Base-by-base conservation (phyloP, 2,888 invertebrate genomes). In the Lithodes maja region DNA sequence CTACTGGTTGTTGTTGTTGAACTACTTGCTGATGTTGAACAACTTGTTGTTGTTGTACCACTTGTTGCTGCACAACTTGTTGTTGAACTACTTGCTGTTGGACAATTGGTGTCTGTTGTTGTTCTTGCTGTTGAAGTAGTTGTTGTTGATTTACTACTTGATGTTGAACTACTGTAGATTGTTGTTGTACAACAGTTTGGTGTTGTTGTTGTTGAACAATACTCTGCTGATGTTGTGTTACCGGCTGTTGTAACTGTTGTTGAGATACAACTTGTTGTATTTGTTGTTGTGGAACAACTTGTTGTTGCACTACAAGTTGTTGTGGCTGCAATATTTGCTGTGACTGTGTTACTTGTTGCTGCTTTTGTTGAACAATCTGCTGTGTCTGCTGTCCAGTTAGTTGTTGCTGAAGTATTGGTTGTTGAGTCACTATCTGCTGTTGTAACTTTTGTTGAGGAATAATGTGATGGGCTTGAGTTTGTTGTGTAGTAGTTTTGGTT, bases 381-480 rank as follows among this genome's bases (percentile, higher is more conserved):
- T 90, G 90, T 49, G 74, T 75, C 79, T 87, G 90, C 50, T 90
- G 90, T n/a, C 69, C 77, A 12, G 82, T 49, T 83, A 69, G 33
- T n/a, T 87, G 87, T 53, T 82, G 88, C 74, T 82, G 88, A 75
- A 50, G 55, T 55, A 89, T 74, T 50, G 79, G 54, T 78, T 82
- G 83, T 53, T 84, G 78, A 33, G 80, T 82, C 33, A n/a, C 49
- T n/a, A 15, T 50, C 52, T 83, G 74, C 68, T 50, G 55, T 17
- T 77, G 80, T 74, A 84, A 81, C 61, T 68, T 55, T 49, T 84
- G 83, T 52, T 85, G 85, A 61, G 33, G 61, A 68, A 68, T 52
- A 50, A 83, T n/a, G 1, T 83, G 83, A 17, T 83, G 83, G 54
- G 61, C 61, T 53, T 85, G 85, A 33, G 50, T 61, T 33, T 79